A percentile compares a stretch with the other conserved stretches of the same genome.
Conservation (phyloP, 2,888 invertebrate species). For the Drosophila cracens region DNA sequence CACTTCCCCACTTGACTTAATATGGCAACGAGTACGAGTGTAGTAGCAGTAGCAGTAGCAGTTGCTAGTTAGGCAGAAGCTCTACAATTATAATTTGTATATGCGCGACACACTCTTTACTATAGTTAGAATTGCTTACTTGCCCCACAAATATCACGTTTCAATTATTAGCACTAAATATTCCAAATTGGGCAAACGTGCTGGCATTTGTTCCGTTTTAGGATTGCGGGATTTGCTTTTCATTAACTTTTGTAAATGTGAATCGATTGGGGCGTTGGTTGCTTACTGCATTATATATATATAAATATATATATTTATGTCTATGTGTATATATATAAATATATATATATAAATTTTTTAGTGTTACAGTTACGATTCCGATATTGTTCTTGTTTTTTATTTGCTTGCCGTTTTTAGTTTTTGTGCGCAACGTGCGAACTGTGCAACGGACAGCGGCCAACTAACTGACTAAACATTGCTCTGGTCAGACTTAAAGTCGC, state of each 20-base stretch:
- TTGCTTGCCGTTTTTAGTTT: constrained; percentile 9
- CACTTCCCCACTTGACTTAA: constrained; percentile 39
- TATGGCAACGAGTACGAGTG: not conserved
- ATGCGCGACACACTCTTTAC: constrained; percentile 1
- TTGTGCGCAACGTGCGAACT: constrained; percentile 65
- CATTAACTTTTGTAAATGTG: constrained; percentile 21
- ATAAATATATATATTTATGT: constrained; percentile 4
- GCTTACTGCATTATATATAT: constrained; percentile 4
- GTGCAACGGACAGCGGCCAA: constrained; percentile 71
- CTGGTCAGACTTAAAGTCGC: constrained; percentile 59
- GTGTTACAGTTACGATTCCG: constrained; percentile 2
- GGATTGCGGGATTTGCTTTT: constrained; percentile 24
- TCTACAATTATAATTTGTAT: constrained; percentile 8
- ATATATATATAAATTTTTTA: constrained; percentile 2
- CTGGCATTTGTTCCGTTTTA: constrained; percentile 54
- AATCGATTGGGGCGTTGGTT: constrained; percentile 43
- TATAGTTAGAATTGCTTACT: constrained; percentile 39
- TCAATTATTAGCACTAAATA: constrained; percentile 49
- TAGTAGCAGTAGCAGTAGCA: constrained; percentile 12
- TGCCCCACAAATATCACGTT: constrained; percentile 71
- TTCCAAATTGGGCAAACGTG: constrained; percentile 68
- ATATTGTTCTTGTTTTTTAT: constrained; percentile 12
- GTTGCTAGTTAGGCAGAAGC: constrained; percentile 1
- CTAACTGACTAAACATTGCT: constrained; percentile 53
- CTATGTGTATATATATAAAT: not conserved